Percentiles rank a stretch among this genome's conserved stretches.
These are phyloP conservation scores for Oreochromis tanganicae DNA, from an alignment of 2,113 vertebrate genomes.

Conservation along the genomic window DNA sequence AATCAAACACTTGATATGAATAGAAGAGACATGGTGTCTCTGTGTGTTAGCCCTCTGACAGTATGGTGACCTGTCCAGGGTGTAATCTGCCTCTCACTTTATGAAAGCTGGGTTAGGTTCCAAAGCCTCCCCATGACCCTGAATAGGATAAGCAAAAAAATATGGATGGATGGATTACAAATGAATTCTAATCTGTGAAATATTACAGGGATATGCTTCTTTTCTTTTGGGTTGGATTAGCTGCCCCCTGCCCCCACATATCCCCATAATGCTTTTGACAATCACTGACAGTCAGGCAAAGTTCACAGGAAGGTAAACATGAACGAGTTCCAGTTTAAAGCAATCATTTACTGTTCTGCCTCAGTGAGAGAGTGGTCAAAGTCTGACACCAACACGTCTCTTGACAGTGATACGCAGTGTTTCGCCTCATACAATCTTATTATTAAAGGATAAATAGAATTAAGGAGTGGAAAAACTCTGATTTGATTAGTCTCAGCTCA, in stretches of 20 bases:
- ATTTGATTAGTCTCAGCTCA: not conserved
- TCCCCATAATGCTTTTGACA: not conserved
- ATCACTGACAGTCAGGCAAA: slow-evolving; percentile 7
- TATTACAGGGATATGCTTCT: not conserved
- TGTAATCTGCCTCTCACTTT: not conserved
- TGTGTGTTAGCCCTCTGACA: not conserved
- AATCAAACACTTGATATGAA: not conserved
- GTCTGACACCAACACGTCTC: not conserved
- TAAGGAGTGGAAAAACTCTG: not conserved
- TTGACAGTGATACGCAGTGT: not conserved
- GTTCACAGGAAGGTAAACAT: slow-evolving; percentile 42
- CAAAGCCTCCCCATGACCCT: not conserved
- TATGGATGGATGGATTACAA: not conserved
- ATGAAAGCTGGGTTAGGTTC: not conserved
- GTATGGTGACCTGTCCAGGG: not conserved
- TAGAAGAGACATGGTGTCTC: not conserved
- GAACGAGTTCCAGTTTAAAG: slow-evolving; percentile 21
- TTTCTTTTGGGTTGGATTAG: not conserved
- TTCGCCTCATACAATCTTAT: not conserved
- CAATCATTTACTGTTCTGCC: slow-evolving; percentile 52
- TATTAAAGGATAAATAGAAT: not conserved
- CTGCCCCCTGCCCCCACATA: not conserved
- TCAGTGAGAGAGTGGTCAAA: slow-evolving; percentile 28
- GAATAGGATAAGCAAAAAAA: not conserved
- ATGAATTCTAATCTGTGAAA: not conserved